Conservation (phyloP, 2,888 invertebrate species). For the Opisthograptis luteolata region DNA sequence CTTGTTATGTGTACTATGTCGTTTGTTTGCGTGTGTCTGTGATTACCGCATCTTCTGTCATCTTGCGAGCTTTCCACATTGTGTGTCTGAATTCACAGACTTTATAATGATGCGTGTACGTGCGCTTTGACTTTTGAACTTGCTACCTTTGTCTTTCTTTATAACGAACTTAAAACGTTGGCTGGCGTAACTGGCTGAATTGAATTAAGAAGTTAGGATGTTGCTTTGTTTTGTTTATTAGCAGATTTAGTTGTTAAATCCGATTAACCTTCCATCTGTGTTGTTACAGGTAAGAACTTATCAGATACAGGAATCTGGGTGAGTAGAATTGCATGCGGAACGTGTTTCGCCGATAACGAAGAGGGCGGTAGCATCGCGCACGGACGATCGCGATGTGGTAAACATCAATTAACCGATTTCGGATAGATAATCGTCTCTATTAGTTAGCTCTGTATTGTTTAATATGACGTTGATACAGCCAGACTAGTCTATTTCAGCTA, state of each 20-base stretch:
- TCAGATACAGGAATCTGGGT: conserved; percentile 46
- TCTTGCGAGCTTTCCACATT: conserved; percentile 55
- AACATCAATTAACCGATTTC: conserved; percentile 80
- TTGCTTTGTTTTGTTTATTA: conserved; percentile 14
- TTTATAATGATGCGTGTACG: conserved; percentile 48
- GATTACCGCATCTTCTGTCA: conserved; percentile 62
- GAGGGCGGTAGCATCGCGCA: conserved; percentile 44
- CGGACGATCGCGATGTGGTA: conserved; percentile 61
- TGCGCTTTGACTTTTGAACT: conserved; percentile 62
- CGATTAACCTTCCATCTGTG: conserved; percentile 41
- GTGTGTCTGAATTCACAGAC: conserved; percentile 35
- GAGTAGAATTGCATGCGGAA: conserved; percentile 48
- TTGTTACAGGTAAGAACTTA: conserved; percentile 74
- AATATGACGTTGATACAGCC: too few species aligned
- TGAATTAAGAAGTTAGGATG: too few species aligned
- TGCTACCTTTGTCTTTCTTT: conserved; percentile 13
- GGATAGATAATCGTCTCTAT: conserved; percentile 77
- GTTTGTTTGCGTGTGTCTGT: conserved; percentile 67
- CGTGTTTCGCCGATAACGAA: conserved; percentile 41
- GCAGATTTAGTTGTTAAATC: conserved; percentile 10
- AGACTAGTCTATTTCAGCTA: too few species aligned
- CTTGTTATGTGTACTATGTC: conserved; percentile 68
- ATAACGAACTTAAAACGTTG: conserved; percentile 1
- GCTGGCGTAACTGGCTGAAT: too few species aligned
- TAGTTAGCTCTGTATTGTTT: conserved; percentile 81